phyloP scores from a whole-genome alignment of 2,113 vertebrate species.

The Phyllopteryx taeniolatus region DNA sequence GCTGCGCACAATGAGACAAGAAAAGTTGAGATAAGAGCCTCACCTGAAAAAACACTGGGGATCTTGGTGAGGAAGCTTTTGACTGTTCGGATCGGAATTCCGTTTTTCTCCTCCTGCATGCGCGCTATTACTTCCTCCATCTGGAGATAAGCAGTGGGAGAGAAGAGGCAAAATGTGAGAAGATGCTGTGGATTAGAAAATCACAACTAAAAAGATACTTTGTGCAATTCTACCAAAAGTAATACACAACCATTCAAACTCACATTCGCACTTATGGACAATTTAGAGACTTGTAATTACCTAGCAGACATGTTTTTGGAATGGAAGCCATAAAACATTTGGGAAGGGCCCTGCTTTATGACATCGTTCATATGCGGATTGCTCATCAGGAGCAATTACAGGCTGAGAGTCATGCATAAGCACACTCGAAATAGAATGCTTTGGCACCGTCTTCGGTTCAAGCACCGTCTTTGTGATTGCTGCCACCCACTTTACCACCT shows the following conservation, averaged over 20 bases:
- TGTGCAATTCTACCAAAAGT: background rate
- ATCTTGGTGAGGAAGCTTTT: conserved; percentile 99
- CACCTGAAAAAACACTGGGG: conserved; percentile 98
- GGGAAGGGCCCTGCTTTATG: background rate
- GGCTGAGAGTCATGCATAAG: background rate
- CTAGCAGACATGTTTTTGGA: too few species aligned
- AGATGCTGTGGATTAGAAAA: background rate
- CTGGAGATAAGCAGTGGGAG: conserved; percentile 61
- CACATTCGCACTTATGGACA: too few species aligned
- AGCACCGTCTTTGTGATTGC: conserved; percentile 6
- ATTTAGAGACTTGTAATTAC: too few species aligned
- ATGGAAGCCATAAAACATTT: background rate
- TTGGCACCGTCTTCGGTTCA: conserved; percentile 1
- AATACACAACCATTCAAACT: background rate
- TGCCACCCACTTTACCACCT: conserved; percentile 3
- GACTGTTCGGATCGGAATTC: conserved; percentile 95
- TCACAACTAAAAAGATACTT: background rate
- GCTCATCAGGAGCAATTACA: conserved; percentile 5
- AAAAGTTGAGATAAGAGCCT: conserved; percentile 47
- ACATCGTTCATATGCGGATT: background rate
- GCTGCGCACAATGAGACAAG: background rate
- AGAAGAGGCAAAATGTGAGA: background rate
- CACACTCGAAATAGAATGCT: background rate
- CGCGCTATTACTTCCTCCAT: conserved; percentile 97
- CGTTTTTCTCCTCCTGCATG: conserved; percentile 97